Base-by-base conservation (phyloP, 2,113 vertebrate genomes). In the Tachycineta bicolor region DNA sequence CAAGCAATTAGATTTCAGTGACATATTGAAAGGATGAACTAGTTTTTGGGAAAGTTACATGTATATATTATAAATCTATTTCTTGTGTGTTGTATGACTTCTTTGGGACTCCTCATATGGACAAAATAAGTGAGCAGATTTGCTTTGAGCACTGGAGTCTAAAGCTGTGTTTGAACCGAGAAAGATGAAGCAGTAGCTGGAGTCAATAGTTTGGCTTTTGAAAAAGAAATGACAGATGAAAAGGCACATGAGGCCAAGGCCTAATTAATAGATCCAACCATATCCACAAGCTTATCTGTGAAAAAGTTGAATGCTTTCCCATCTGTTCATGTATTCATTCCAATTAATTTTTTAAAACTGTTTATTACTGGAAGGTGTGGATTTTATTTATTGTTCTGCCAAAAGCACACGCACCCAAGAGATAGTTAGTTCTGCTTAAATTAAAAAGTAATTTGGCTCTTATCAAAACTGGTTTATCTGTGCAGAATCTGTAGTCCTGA, bases 361-460 rank as follows among this genome's bases (percentile, higher is more conserved):
- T 47, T 50, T 62, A 69, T 93, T 73, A 67, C 75, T 59, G 50
- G 46, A 74, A 83, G 82, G 46, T 17, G 56, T 59, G 75, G 63
- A 59, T 86, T 96, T 86, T 74, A 83, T 85, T 90, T 93, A 31
- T 80, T 77, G 67, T 58, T 93, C 64, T 88, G 92, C 90, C 96
- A 90, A 81, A 79, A 83, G 31, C 28, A 55, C 5, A 7, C 52
- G 13, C 55, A 4, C 47, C 31, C 59, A 43, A 49, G 58, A 63
- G 25, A 70, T 0, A 70, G 37, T 26, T 62, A 37, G 20, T 50
- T 73, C 25, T 79, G 22, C 43, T 22, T 37, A 90, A 93, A 56
- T 63, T 73, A 55, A 50, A 78, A 93, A 55, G 43, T 37, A 39
- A 16, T 52, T 86, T 89, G 60, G 59, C 53, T 56, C 24, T 46